Percentiles rank a stretch among this genome's conserved stretches.
phyloP scores from a whole-genome alignment of 2,797 vertebrate species.

The Gadopsis bispinosus region DNA sequence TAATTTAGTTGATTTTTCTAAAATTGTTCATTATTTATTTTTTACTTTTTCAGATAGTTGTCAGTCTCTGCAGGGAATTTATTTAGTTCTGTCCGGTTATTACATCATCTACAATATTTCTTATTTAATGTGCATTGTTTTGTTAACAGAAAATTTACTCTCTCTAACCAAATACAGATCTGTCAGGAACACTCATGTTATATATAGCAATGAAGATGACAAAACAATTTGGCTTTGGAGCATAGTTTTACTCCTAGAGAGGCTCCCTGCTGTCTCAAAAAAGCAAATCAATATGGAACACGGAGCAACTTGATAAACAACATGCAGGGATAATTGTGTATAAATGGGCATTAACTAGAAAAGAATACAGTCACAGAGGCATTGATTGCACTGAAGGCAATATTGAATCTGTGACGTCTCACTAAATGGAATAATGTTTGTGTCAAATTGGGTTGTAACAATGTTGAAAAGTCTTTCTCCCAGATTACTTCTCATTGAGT shows the following conservation, averaged over 20 bases:
- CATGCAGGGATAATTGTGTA: neutral
- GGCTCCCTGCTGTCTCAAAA: conserved; percentile 2
- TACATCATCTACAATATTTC: neutral
- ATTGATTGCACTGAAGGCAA: neutral
- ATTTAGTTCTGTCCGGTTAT: neutral
- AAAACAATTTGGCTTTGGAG: conserved; percentile 13
- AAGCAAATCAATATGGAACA: neutral
- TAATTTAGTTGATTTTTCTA: neutral
- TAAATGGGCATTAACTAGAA: neutral
- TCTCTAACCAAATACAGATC: neutral
- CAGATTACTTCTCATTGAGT: neutral
- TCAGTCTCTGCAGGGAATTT: neutral
- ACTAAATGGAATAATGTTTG: neutral
- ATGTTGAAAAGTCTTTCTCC: neutral
- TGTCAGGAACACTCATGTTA: neutral
- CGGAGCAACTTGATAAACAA: conserved; percentile 2
- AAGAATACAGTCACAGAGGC: neutral
- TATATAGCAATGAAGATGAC: neutral
- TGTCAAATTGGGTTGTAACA: neutral
- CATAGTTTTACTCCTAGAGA: neutral
- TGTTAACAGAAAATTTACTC: neutral
- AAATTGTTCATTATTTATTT: neutral
- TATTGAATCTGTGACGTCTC: neutral
- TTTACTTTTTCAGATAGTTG: neutral
- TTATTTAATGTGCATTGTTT: neutral